A percentile compares a stretch with the other conserved stretches of the same genome.
phyloP scores from a whole-genome alignment of 2,888 invertebrate genomes.

The Geotrupes spiniger region DNA sequence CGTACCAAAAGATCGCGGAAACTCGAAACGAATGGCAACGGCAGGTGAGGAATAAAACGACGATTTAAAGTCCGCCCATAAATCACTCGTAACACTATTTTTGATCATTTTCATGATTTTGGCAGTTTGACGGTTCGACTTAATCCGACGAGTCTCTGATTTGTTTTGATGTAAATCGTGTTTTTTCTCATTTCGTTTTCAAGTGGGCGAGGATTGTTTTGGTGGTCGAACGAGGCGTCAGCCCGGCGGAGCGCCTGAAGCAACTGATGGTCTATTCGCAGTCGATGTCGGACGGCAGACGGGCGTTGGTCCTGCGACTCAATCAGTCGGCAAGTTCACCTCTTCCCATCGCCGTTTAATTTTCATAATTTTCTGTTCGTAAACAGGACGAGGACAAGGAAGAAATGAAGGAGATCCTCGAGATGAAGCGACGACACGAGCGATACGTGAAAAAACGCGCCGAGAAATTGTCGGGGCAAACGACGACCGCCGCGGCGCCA shows the following conservation, averaged over 20 bases:
- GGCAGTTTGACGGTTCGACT: no score
- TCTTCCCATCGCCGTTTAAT: no score
- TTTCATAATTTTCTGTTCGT: no score
- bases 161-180: no score
- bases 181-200: constrained; percentile 21
- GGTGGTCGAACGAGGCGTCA: constrained; percentile 95
- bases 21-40: constrained; percentile 98
- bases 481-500: not conserved
- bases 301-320: constrained; percentile 82
- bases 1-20: constrained; percentile 96
- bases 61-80: no score
- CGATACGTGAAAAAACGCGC: constrained; percentile 69
- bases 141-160: no score
- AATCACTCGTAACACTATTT: no score
- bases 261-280: constrained; percentile 91
- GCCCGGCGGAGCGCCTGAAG: constrained; percentile 79
- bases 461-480: constrained; percentile 14
- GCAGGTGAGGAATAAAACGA: constrained; percentile 57
- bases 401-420: constrained; percentile 89
- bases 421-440: constrained; percentile 85
- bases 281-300: constrained; percentile 84
- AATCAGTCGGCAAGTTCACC: constrained; percentile 75
- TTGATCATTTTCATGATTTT: no score
- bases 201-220: constrained; percentile 97
- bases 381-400: constrained; percentile 92